Percentiles rank a stretch among this genome's conserved stretches.
Evolutionary conservation across 2,797 vertebrate genomes (phyloP).

Genomic region (Megalops cyprinoides): DNA sequence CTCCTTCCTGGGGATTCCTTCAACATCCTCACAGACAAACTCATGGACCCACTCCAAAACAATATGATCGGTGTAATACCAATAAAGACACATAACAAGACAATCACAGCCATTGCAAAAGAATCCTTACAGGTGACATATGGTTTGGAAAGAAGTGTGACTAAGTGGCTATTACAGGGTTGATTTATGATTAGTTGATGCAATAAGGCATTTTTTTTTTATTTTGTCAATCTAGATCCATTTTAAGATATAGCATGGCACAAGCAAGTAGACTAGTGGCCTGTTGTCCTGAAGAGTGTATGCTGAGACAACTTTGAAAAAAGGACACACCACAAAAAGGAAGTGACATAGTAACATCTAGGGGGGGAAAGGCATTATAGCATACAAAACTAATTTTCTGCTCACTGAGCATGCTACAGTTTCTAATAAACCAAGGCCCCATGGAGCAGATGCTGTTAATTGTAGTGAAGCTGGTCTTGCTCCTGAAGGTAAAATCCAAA

Average conservation of each 20-base stretch:
- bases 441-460: slow-evolving; percentile 40
- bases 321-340: background rate
- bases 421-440: slow-evolving; percentile 38
- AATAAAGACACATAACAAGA: too few relatives aligned
- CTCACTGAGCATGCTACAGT: slow-evolving; percentile 32
- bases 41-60: too few relatives aligned
- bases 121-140: too few relatives aligned
- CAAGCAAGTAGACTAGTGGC: background rate
- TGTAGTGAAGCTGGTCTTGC: slow-evolving; percentile 19
- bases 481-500: slow-evolving; percentile 30
- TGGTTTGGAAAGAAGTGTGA: too few relatives aligned
- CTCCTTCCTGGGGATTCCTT: too few relatives aligned
- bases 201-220: too few relatives aligned
- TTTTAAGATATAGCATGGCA: background rate
- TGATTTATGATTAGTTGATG: too few relatives aligned
- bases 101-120: too few relatives aligned
- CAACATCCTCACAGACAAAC: too few relatives aligned
- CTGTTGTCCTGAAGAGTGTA: too few relatives aligned
- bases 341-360: slow-evolving; percentile 12
- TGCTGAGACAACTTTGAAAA: background rate
- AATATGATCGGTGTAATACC: too few relatives aligned
- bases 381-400: slow-evolving; percentile 39
- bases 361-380: slow-evolving; percentile 12
- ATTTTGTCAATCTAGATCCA: background rate
- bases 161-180: too few relatives aligned